These are phyloP conservation scores for Procavia capensis DNA, from an alignment of 2,113 vertebrate species.

Conservation along the genomic window DNA sequence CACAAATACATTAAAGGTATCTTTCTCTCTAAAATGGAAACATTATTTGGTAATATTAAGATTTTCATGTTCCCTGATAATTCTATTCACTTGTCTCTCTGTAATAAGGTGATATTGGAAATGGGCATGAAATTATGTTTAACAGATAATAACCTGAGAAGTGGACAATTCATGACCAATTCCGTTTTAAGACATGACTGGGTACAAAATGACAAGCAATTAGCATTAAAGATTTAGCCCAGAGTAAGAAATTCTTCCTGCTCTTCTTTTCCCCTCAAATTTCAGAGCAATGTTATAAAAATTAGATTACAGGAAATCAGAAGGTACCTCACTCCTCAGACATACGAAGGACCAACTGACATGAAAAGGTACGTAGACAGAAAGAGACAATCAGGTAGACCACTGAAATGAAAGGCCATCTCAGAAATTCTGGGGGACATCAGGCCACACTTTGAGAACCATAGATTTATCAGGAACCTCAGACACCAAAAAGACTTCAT, in stretches of 20 bases:
- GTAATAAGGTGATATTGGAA: constrained; percentile 13
- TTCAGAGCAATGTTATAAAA: not conserved
- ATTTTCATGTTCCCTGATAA: constrained; percentile 18
- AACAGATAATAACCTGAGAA: constrained; percentile 35
- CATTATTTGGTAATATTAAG: constrained; percentile 46
- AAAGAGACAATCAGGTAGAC: not conserved
- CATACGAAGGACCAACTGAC: not conserved
- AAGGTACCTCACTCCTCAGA: not conserved
- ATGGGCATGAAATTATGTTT: constrained; percentile 40
- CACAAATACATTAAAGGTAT: not conserved
- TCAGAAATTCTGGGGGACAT: not conserved
- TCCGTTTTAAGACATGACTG: constrained; percentile 34
- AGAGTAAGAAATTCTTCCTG: not conserved
- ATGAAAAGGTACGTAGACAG: not conserved
- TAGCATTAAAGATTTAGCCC: constrained; percentile 19
- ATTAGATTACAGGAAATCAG: not conserved
- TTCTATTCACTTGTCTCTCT: not conserved
- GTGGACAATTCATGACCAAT: constrained; percentile 28
- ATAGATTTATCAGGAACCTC: not conserved
- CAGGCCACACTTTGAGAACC: not conserved
- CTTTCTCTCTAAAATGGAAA: constrained; percentile 46
- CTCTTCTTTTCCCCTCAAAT: not conserved
- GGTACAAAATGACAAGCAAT: constrained; percentile 39
- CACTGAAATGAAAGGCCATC: not conserved
- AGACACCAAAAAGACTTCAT: not conserved